Percentiles rank a stretch among this genome's conserved stretches.
Conservation (phyloP, 2,797 vertebrate species). For the Spea hammondii region DNA sequence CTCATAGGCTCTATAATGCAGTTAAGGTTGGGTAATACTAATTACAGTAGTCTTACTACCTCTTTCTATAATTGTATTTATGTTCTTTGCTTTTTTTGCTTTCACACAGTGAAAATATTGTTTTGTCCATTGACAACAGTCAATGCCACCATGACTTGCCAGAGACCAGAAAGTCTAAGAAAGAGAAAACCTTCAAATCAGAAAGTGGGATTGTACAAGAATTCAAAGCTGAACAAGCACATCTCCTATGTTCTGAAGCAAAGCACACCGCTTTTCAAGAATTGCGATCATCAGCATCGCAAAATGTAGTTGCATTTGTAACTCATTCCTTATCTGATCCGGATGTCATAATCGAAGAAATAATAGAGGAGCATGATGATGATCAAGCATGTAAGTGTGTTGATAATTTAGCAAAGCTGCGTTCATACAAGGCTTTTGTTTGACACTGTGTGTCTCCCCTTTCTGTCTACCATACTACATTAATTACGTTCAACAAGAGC, state of each 20-base stretch:
- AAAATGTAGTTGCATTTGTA: conserved; percentile 44
- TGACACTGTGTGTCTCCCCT: background rate
- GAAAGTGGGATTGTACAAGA: too few relatives aligned
- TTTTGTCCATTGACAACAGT: too few relatives aligned
- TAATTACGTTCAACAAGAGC: too few relatives aligned
- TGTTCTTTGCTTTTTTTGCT: background rate
- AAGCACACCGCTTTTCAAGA: conserved; percentile 38
- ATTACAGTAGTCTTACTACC: too few relatives aligned
- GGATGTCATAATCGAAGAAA: conserved; percentile 74
- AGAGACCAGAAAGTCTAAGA: too few relatives aligned
- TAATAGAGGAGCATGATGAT: conserved; percentile 62
- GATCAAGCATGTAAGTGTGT: conserved; percentile 64
- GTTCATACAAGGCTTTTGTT: background rate
- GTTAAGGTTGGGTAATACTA: too few relatives aligned
- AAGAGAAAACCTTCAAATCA: too few relatives aligned
- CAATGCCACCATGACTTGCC: too few relatives aligned
- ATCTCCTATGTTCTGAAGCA: conserved; percentile 21
- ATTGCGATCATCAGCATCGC: background rate
- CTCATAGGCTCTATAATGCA: too few relatives aligned
- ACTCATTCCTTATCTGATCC: conserved; percentile 54
- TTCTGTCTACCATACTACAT: background rate
- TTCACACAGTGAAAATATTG: too few relatives aligned
- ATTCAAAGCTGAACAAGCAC: background rate
- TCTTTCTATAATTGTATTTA: background rate
- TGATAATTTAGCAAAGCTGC: too few relatives aligned